Evolutionary conservation across 1,140 invertebrate species (phyloP).

Genomic region (Cydia splendana): DNA sequence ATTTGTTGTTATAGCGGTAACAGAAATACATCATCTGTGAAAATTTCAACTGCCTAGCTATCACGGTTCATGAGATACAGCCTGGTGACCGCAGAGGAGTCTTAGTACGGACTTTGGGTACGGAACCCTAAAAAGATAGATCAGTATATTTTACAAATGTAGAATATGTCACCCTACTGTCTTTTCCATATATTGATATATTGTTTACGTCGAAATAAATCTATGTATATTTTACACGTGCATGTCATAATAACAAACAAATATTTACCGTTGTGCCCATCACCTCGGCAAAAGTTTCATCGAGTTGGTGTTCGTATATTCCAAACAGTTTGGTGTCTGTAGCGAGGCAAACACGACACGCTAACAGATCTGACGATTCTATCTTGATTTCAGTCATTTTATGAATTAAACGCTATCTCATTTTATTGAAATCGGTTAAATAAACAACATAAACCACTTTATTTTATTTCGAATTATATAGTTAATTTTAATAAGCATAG

Average conservation of each 20-base stretch:
- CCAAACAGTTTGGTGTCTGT: not conserved
- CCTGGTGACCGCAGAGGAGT: no score
- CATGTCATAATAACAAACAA: not conserved
- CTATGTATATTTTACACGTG: no score
- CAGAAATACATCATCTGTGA: no score
- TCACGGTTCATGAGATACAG: no score
- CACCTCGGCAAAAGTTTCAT: not conserved
- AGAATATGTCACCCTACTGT: no score
- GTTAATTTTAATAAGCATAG: not conserved
- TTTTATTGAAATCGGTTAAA: not conserved
- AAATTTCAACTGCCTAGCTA: no score
- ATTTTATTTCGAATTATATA: not conserved
- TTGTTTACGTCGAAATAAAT: no score
- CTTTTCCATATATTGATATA: no score
- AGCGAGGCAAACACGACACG: constrained; percentile 7
- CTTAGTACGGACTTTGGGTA: no score
- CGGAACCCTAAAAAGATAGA: not conserved
- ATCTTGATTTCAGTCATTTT: constrained; percentile 20
- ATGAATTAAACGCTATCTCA: not conserved
- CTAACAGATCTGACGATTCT: constrained; percentile 5
- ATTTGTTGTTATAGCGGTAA: no score
- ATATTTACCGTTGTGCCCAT: constrained; percentile 11
- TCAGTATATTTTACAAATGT: not conserved
- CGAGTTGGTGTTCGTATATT: constrained; percentile 15
- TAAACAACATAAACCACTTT: not conserved